Conservation (phyloP, 1,140 invertebrate species). For the Ylistrum balloti region DNA sequence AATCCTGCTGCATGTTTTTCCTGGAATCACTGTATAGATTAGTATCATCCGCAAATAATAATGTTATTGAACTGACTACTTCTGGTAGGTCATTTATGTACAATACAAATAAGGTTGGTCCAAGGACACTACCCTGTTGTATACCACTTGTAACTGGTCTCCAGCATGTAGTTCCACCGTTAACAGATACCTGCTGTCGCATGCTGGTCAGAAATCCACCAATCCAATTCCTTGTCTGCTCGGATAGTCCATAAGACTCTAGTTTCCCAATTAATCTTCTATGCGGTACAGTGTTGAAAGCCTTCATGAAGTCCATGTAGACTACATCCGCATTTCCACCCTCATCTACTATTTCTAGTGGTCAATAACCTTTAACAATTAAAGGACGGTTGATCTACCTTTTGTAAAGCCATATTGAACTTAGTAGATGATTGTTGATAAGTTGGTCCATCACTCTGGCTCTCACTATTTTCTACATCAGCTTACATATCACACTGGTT, state of each 20-base stretch:
- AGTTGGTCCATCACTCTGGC: neutral
- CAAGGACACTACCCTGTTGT: neutral
- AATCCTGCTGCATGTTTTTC: conserved; percentile 41
- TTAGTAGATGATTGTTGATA: neutral
- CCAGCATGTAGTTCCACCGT: too few species aligned
- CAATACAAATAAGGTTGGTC: neutral
- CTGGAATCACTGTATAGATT: conserved; percentile 52
- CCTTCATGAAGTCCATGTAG: too few species aligned
- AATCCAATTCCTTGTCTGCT: too few species aligned
- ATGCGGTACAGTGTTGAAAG: too few species aligned
- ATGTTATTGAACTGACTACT: neutral
- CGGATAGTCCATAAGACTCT: too few species aligned
- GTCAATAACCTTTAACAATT: too few species aligned
- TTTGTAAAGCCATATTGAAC: neutral
- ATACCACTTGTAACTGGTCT: neutral
- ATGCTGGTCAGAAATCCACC: too few species aligned
- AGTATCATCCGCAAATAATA: conserved; percentile 65
- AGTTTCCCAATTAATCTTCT: neutral
- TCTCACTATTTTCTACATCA: neutral
- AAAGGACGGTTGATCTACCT: too few species aligned
- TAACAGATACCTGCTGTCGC: too few species aligned
- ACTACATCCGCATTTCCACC: too few species aligned
- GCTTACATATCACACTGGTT: neutral
- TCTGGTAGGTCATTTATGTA: conserved; percentile 11
- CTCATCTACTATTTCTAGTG: too few species aligned